These are phyloP conservation scores for Acleris holmiana DNA, from an alignment of 2,888 invertebrate genomes.

Conservation along the genomic window DNA sequence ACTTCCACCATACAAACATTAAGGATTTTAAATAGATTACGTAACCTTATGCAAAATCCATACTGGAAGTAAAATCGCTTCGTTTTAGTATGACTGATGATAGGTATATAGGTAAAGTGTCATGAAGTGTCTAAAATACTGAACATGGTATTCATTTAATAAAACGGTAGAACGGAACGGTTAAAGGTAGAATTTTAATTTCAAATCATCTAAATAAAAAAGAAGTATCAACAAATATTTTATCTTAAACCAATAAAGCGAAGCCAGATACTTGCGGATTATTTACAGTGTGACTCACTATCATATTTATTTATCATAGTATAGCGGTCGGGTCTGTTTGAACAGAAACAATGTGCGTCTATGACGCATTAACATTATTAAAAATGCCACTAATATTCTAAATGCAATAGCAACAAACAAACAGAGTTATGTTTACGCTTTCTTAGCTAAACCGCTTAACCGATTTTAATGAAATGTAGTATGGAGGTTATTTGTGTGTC, in stretches of 20 bases:
- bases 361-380: constrained; percentile 23
- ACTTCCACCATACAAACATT: too few species aligned
- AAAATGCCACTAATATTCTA: not conserved
- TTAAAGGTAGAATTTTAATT: not conserved
- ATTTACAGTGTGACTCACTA: constrained; percentile 32
- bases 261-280: constrained; percentile 2
- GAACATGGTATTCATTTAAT: too few species aligned
- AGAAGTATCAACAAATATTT: not conserved
- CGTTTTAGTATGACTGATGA: too few species aligned
- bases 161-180: too few species aligned
- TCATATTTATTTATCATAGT: not conserved
- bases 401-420: not conserved
- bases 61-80: too few species aligned
- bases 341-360: constrained; percentile 17
- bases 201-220: not conserved
- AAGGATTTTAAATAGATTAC: too few species aligned
- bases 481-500: too few species aligned
- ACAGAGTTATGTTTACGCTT: not conserved
- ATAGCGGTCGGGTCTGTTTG: constrained; percentile 6
- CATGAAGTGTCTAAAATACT: too few species aligned
- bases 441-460: constrained; percentile 9
- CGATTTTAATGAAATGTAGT: too few species aligned
- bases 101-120: too few species aligned
- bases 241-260: constrained; percentile 1
- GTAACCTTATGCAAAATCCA: too few species aligned